These are phyloP conservation scores for Bradysia coprophila DNA, from an alignment of 1,140 invertebrate species.

Conservation along the genomic window DNA sequence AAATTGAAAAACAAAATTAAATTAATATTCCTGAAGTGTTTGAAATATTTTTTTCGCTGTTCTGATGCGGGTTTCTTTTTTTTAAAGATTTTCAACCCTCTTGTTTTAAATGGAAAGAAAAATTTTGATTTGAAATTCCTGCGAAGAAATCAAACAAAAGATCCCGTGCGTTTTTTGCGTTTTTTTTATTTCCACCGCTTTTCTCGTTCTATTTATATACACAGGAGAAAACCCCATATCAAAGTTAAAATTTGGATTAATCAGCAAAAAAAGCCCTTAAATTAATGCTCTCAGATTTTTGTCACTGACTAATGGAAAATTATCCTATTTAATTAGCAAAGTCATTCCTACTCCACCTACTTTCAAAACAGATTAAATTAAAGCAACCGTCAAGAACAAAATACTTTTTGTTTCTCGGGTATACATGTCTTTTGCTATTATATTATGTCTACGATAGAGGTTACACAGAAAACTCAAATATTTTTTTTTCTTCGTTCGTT, in stretches of 20 bases:
- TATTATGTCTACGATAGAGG: neutral
- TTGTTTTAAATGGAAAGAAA: too few relatives aligned
- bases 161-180: too few relatives aligned
- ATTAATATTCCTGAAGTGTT: too few relatives aligned
- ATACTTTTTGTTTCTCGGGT: neutral
- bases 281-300: neutral
- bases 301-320: conserved; percentile 2
- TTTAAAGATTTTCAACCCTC: too few relatives aligned
- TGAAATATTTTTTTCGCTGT: too few relatives aligned
- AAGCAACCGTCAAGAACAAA: neutral
- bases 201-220: neutral
- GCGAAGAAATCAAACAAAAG: neutral
- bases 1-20: too few relatives aligned
- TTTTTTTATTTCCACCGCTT: too few relatives aligned
- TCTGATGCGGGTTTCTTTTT: too few relatives aligned
- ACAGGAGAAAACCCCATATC: neutral
- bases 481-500: neutral
- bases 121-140: neutral
- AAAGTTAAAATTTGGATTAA: neutral
- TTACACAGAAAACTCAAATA: neutral
- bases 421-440: neutral
- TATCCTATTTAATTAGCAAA: conserved; percentile 2
- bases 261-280: neutral
- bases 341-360: too few relatives aligned
- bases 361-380: too few relatives aligned